Evolutionary conservation across 1,140 invertebrate genomes (phyloP).

Genomic region (Hypsibius dujardini): DNA sequence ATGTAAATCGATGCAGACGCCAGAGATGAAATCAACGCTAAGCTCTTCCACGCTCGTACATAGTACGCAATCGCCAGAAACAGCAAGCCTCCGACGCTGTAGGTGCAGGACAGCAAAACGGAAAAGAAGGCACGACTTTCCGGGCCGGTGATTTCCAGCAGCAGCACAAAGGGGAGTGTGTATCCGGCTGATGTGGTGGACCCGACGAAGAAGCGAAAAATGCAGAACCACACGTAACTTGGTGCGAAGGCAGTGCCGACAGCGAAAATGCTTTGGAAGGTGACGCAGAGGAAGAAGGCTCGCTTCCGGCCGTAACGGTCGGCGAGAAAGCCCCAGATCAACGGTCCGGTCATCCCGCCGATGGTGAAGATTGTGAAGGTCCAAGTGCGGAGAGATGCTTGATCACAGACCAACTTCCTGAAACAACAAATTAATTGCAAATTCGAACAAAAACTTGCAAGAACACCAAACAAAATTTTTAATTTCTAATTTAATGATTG

Average conservation of each 20-base stretch:
- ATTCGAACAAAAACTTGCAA: no score
- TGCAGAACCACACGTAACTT: neutral
- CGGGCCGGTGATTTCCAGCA: slow-evolving; percentile 7
- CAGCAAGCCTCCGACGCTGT: neutral
- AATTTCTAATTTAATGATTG: neutral
- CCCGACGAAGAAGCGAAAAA: neutral
- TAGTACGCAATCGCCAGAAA: neutral
- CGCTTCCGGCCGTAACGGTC: neutral
- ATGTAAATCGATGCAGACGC: neutral
- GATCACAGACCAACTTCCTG: neutral
- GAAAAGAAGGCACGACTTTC: neutral
- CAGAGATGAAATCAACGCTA: neutral
- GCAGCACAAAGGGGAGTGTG: slow-evolving; percentile 2
- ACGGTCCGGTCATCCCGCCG: slow-evolving; percentile 4
- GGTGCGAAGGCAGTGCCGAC: neutral
- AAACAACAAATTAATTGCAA: no score
- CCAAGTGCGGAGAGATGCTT: neutral
- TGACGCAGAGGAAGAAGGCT: neutral
- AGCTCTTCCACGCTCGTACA: neutral
- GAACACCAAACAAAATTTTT: no score
- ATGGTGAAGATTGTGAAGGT: slow-evolving; percentile 1
- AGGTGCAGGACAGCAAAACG: neutral
- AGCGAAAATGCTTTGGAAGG: neutral
- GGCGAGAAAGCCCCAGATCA: neutral
- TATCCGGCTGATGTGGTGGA: neutral